phyloP scores from a whole-genome alignment of 2,113 vertebrate species.

The Empidonax traillii region DNA sequence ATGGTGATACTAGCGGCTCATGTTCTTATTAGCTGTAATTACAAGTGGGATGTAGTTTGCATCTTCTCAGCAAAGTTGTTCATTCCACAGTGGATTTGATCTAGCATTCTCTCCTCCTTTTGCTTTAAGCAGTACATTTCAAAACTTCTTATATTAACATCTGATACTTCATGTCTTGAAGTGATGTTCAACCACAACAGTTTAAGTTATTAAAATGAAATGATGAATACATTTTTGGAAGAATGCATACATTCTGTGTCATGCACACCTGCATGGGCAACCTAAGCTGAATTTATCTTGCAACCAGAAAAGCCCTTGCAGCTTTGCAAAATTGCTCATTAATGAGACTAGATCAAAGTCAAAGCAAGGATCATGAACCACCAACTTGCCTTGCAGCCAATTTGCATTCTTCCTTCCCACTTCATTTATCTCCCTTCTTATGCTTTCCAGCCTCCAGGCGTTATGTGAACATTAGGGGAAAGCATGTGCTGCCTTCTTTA shows the following conservation, averaged over 20 bases:
- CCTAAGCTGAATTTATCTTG: slow-evolving; percentile 4
- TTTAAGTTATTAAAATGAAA: neutral
- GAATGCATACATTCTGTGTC: neutral
- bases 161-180: neutral
- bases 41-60: neutral
- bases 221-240: neutral
- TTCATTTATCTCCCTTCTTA: slow-evolving; percentile 14
- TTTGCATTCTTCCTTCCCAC: slow-evolving; percentile 39
- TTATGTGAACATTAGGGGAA: neutral
- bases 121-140: neutral
- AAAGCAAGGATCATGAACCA: slow-evolving; percentile 42
- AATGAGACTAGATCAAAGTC: slow-evolving; percentile 41
- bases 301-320: neutral
- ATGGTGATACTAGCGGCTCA: neutral
- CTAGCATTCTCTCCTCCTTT: neutral
- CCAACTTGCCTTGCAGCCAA: slow-evolving; percentile 29
- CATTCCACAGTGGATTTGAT: neutral
- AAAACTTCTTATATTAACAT: neutral
- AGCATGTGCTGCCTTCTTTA: neutral
- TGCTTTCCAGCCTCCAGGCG: slow-evolving; percentile 18
- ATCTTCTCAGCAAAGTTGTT: neutral
- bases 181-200: neutral
- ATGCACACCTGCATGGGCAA: slow-evolving; percentile 24
- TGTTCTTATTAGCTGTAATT: neutral
- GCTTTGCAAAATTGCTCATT: slow-evolving; percentile 12